Evolutionary conservation across 1,140 invertebrate species (phyloP), one percentile per base, ranked within the genome.

Genomic region (Trachymyrmex septentrionalis): DNA sequence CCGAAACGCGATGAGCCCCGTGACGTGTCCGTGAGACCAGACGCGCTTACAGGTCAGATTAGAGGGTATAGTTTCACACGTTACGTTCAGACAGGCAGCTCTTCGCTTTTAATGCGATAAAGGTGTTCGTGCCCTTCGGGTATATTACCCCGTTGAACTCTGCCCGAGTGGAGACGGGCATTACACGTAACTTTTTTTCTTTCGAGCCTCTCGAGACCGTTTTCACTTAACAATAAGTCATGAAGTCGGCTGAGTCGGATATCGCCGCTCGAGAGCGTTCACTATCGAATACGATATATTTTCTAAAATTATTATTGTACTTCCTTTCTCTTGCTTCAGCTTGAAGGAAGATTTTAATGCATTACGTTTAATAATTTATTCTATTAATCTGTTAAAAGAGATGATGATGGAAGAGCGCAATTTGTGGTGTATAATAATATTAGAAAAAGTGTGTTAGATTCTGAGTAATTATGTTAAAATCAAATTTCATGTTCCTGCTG

Each of bases 61-160:
- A 61, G 44, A 14, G 71, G 50, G 19, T 44, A 73, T 64, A 44
- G 64, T 72, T 55, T 75, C 44, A 66, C 61, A 63, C 63, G 44
- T 55, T 44, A 61, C 48, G 66, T 75, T 73, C 69, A 89, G 73
- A 75, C 78, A 75, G 78, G 81, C 85, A 71, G 72, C 88, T 69
- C 85, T 73, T 87, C 88, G 61, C 64, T 61, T 67, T 59, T 90
- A 90, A 90, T 86, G 89, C 81, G 86, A 90, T 90, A 90, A 90
- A 88, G 75, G 85, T 61, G 78, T 67, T 87, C 85, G 69, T 61
- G 16, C 50, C 69, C 80, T 64, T 16, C 67, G 44, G 50, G 67
- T 57, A 76, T 78, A 75, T 82, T 73, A 63, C 48, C n/a, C 34
- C 14, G 69, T 59, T 69, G 59, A 61, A 87, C 67, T 64, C 57